phyloP scores from a whole-genome alignment of 2,113 vertebrate genomes.

The Oenanthe oenanthe region DNA sequence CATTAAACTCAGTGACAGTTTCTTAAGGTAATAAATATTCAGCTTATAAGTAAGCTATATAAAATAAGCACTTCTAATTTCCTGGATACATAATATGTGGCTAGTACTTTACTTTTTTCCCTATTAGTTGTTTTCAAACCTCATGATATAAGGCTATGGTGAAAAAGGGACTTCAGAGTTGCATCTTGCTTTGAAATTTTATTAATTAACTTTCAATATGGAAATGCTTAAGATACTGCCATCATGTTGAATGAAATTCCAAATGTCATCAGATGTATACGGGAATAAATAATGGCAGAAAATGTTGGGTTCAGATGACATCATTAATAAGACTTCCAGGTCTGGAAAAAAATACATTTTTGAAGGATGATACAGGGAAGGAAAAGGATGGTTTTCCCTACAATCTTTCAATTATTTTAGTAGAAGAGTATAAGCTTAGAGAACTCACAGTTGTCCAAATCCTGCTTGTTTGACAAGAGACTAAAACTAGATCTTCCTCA shows the following conservation, averaged over 20 bases:
- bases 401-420: background rate
- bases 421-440: background rate
- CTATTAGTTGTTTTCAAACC: background rate
- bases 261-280: background rate
- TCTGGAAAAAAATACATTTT: background rate
- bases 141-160: background rate
- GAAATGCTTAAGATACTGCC: background rate
- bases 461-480: background rate
- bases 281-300: background rate
- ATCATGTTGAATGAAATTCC: background rate
- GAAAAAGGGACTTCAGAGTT: background rate
- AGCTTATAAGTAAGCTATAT: background rate
- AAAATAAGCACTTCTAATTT: slow-evolving; percentile 6
- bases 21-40: background rate
- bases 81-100: background rate
- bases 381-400: background rate
- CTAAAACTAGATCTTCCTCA: background rate
- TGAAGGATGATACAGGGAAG: background rate
- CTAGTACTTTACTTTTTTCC: background rate
- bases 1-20: background rate
- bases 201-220: background rate
- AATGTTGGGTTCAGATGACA: background rate
- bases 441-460: background rate
- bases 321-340: background rate
- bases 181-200: background rate